These are phyloP conservation scores for Syngnathus acus DNA, from an alignment of 2,797 vertebrate genomes.

Conservation along the genomic window DNA sequence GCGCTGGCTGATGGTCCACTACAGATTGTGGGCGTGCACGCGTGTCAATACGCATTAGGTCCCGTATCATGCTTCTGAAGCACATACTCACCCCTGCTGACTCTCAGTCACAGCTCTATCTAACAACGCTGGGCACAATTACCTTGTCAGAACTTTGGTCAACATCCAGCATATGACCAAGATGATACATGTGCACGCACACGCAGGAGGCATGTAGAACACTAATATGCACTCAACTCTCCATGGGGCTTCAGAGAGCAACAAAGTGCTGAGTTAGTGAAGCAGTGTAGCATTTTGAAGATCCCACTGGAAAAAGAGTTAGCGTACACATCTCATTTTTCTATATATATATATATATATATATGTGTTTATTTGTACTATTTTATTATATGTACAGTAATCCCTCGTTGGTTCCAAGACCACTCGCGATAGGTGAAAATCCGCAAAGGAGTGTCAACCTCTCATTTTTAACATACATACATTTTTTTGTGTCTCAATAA, in stretches of 20 bases:
- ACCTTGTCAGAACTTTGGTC: conserved; percentile 57
- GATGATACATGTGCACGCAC: conserved; percentile 9
- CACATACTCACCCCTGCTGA: conserved; percentile 35
- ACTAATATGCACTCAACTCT: conserved; percentile 10
- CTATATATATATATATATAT: too few species aligned
- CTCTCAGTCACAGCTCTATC: conserved; percentile 56
- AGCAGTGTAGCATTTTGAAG: conserved; percentile 16
- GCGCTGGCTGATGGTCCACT: conserved; percentile 46
- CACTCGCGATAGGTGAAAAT: too few species aligned
- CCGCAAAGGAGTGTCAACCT: too few species aligned
- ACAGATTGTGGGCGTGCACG: conserved; percentile 11
- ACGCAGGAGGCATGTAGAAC: conserved; percentile 6
- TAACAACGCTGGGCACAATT: conserved; percentile 48
- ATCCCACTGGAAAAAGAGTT: conserved; percentile 6
- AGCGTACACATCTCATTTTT: background rate
- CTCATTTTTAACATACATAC: too few species aligned
- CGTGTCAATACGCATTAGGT: conserved; percentile 12
- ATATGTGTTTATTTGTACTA: background rate
- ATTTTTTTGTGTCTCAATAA: too few species aligned
- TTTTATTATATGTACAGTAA: background rate
- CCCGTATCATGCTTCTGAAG: conserved; percentile 44
- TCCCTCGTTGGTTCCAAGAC: too few species aligned
- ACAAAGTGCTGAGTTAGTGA: conserved; percentile 35
- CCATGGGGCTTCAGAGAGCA: conserved; percentile 29
- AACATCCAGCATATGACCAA: conserved; percentile 33